Evolutionary conservation across 1,140 invertebrate species (phyloP).

Genomic region (Drosophila parvula): DNA sequence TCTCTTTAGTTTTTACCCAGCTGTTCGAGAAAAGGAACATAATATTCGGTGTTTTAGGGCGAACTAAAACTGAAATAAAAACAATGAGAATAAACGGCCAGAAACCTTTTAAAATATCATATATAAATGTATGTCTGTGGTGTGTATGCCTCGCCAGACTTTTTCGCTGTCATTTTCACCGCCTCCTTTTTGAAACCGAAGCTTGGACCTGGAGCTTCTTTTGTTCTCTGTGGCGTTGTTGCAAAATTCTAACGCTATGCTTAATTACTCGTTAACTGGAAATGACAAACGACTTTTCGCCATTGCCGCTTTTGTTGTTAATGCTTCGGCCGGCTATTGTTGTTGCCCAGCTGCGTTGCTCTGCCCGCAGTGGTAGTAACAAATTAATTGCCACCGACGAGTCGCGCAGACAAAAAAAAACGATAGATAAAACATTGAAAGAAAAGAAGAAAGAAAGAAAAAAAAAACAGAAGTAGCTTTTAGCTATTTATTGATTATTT

Average conservation of each 20-base stretch:
- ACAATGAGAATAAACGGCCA: conserved; percentile 1
- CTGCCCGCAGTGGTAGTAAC: conserved; percentile 43
- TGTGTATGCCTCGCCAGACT: conserved; percentile 18
- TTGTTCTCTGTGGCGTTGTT: conserved; percentile 50
- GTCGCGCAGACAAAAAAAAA: conserved; percentile 36
- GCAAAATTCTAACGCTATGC: conserved; percentile 74
- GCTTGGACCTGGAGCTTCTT: conserved; percentile 31
- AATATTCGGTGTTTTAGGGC: conserved; percentile 26
- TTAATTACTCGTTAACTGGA: conserved; percentile 80
- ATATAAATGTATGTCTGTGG: not conserved
- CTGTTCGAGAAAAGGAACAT: conserved; percentile 12
- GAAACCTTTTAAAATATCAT: conserved; percentile 9
- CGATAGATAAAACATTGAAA: conserved; percentile 1
- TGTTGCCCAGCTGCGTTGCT: conserved; percentile 41
- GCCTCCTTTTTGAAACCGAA: conserved; percentile 17
- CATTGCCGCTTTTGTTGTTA: conserved; percentile 41
- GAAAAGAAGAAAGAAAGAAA: conserved; percentile 10
- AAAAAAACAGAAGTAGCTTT: conserved; percentile 43
- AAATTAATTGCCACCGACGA: conserved; percentile 73
- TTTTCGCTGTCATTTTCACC: conserved; percentile 29
- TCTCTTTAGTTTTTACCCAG: not conserved
- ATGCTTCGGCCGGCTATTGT: conserved; percentile 22
- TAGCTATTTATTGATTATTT: conserved; percentile 72
- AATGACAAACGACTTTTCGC: conserved; percentile 75
- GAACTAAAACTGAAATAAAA: conserved; percentile 16